Conservation (phyloP, 2,113 vertebrate species). For the Ameiurus melas region DNA sequence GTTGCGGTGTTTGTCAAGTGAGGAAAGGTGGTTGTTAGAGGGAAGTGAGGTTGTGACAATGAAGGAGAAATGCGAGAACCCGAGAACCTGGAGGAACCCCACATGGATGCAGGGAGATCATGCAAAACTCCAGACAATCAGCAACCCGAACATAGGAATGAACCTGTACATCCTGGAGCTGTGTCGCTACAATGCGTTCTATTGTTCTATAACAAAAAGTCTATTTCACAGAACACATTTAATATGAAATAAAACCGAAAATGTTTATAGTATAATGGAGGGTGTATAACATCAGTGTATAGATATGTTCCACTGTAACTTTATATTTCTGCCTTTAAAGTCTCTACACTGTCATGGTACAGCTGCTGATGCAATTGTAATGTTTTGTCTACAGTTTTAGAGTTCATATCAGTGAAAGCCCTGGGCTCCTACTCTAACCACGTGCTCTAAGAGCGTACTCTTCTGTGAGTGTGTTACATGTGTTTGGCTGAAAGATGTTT, state of each 20-base stretch:
- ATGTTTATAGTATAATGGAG: not conserved
- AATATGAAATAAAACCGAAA: not conserved
- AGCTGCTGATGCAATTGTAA: not conserved
- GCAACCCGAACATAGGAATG: not conserved
- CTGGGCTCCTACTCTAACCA: not conserved
- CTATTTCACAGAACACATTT: not conserved
- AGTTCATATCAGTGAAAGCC: not conserved
- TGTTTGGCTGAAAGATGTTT: constrained; percentile 38
- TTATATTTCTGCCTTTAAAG: not conserved
- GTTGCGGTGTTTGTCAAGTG: too few relatives aligned
- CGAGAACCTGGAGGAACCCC: not conserved
- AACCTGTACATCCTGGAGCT: not conserved
- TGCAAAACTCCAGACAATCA: not conserved
- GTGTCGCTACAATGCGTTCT: not conserved
- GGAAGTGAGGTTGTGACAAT: too few relatives aligned
- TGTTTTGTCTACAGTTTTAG: not conserved
- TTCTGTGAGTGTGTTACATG: constrained; percentile 10
- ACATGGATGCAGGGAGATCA: not conserved
- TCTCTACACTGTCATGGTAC: not conserved
- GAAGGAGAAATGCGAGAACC: too few relatives aligned
- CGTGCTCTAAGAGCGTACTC: not conserved
- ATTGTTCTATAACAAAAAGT: not conserved
- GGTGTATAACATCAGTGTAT: not conserved
- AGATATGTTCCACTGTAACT: not conserved
- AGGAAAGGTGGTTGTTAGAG: too few relatives aligned